Base-by-base conservation (phyloP, 1,140 invertebrate species). In the Tetramorium alpestre region DNA sequence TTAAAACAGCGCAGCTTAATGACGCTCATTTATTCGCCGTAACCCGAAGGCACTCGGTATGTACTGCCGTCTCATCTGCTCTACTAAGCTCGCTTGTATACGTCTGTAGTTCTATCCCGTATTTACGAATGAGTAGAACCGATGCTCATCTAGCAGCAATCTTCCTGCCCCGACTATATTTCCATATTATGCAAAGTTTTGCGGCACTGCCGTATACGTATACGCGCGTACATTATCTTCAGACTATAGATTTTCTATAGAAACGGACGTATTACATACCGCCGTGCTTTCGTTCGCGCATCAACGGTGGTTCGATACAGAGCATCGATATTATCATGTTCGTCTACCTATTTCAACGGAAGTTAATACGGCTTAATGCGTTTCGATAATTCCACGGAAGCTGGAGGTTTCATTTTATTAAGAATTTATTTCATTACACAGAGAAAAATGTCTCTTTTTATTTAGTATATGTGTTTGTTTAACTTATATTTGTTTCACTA, bases 111-210 rank as follows among this genome's bases (percentile, higher is more conserved):
- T 77, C 76, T 51, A 33, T 38, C 60, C 47, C 60, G 56, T 82
- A 82, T 89, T 87, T 87, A 72, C 85, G 76, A 89, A 89, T 69
- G 77, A 72, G 69, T 89, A 62, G 67, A 89, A 89, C 77, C 73
- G 88, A 89, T 89, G 69, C 76, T 89, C 76, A 85, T 86, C 67
- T 64, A n/a, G 18, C 64, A 25, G 47, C 47, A 84, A 56, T 73
- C 28, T 33, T 67, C 54, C 47, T 51, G 38, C 60, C 54, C 25
- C 13, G 51, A 18, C n/a, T 73, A 56, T 75, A 69, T 84, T 84
- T 62, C 87, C 54, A 62, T 85, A 60, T 88, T 84, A 54, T 87
- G 18, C 75, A 60, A 51, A 70, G 64, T 76, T 88, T 76, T 54
- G 47, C 77, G 41, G 56, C 78, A 38, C 80, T 44, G 16, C 41